phyloP scores from a whole-genome alignment of 2,888 invertebrate species.

The Busseola fusca region DNA sequence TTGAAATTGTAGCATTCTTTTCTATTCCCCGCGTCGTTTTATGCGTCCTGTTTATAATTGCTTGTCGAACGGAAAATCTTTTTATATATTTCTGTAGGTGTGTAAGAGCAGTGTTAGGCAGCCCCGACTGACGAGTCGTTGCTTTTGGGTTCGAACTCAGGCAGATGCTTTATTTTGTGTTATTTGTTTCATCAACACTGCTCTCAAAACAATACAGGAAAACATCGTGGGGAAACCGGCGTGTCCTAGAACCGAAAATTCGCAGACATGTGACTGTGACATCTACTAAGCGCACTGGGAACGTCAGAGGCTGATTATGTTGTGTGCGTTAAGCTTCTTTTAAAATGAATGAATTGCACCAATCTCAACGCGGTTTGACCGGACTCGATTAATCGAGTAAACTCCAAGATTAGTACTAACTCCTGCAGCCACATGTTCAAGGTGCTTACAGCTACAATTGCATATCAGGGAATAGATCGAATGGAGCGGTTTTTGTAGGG shows the following conservation, averaged over 20 bases:
- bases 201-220: neutral
- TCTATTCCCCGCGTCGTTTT: neutral
- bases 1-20: too few relatives aligned
- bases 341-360: too few relatives aligned
- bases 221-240: neutral
- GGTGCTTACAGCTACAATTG: too few relatives aligned
- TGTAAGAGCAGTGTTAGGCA: neutral
- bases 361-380: too few relatives aligned
- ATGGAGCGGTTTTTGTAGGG: too few relatives aligned
- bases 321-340: neutral
- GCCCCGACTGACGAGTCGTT: too few relatives aligned
- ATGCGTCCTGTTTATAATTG: neutral
- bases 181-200: neutral
- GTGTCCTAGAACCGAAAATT: neutral
- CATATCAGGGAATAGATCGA: too few relatives aligned
- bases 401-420: too few relatives aligned
- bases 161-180: neutral
- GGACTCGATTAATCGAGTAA: too few relatives aligned
- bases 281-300: neutral
- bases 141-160: neutral
- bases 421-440: too few relatives aligned
- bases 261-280: neutral
- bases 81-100: neutral
- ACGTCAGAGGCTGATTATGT: neutral
- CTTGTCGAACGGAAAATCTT: neutral